These are phyloP conservation scores for Aphis craccivora DNA, from an alignment of 1,140 invertebrate genomes.

Conservation along the genomic window DNA sequence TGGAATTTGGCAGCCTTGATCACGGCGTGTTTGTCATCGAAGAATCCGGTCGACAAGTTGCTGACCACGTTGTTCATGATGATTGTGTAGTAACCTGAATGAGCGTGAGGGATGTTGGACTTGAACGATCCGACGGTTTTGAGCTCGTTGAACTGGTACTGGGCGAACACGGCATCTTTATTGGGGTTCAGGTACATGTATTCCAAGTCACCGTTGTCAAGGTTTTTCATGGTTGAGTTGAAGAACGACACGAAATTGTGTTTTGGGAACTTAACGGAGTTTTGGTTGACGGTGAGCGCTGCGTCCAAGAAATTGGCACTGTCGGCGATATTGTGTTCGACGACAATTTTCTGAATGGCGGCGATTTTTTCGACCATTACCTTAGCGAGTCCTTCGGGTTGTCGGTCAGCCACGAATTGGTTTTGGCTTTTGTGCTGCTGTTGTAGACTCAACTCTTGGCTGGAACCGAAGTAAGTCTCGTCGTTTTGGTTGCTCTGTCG, in stretches of 20 bases:
- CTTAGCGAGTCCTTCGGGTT: not conserved
- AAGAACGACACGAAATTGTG: not conserved
- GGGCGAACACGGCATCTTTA: not conserved
- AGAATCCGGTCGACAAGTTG: slow-evolving; percentile 1
- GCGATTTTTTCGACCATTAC: not conserved
- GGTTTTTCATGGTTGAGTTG: not conserved
- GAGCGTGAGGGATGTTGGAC: not conserved
- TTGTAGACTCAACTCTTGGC: not conserved
- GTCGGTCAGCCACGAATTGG: not conserved
- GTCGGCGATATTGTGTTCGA: not conserved
- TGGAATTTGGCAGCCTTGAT: not conserved
- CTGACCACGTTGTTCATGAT: not conserved
- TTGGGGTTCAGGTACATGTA: not conserved
- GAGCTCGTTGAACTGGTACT: slow-evolving; percentile 1
- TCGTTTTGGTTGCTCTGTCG: not conserved
- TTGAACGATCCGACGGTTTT: not conserved
- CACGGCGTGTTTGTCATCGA: not conserved
- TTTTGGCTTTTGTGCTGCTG: not conserved
- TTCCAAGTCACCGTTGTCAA: not conserved
- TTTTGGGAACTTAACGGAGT: not conserved
- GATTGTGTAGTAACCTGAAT: not conserved
- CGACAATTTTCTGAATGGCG: not conserved
- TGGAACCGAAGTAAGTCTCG: not conserved
- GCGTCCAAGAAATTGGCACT: not conserved
- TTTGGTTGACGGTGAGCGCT: not conserved